Evolutionary conservation across 2,888 invertebrate species (phyloP), one percentile per base, ranked within the genome.

Genomic region (Ischnus inquisitorius): DNA sequence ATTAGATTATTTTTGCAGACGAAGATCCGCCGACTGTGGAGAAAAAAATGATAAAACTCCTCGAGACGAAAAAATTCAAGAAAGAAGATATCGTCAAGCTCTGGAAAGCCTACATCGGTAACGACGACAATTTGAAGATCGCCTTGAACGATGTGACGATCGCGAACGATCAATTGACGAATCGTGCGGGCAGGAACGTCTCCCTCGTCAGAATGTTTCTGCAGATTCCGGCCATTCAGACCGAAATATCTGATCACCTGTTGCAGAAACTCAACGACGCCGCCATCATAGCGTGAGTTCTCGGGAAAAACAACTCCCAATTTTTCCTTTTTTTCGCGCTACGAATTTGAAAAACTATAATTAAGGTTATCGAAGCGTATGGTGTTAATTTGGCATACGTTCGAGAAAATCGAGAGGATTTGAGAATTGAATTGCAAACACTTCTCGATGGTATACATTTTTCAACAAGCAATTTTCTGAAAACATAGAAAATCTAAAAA

Each of bases 131-230:
- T 88, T 79, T 93, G 14, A 87, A 88, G 85, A 92, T 88, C 68
- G 89, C 89, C 4, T 82, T 93, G 19, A 85, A 88, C 14, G 85
- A 91, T 43, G 86, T 92, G 79, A 89, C 87, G 65, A 83, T 90
- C 19, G 82, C 87, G 41, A 88, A 79, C 46, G 86, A 89, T 64
- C 79, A 54, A 25, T 84, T 46, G 57, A 72, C 74, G 3, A 81
- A 80, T 72, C 71, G 76, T 10, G 72, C 87, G 3, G 79, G 85
- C 64, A 88, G 85, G 43, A 89, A 86, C 72, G 82, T 88, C n/a
- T 91, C 91, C 46, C 87, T 93, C n/a, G 83, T 90, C 28, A 88
- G 90, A 85, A 83, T 92, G 62, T 81, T 93, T 19, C 79, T 93
- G n/a, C 90, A 93, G 85, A 81, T 92, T 82, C 87, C 91, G 8